These are phyloP conservation scores for Muscina levida DNA, from an alignment of 2,888 invertebrate species.

Conservation along the genomic window DNA sequence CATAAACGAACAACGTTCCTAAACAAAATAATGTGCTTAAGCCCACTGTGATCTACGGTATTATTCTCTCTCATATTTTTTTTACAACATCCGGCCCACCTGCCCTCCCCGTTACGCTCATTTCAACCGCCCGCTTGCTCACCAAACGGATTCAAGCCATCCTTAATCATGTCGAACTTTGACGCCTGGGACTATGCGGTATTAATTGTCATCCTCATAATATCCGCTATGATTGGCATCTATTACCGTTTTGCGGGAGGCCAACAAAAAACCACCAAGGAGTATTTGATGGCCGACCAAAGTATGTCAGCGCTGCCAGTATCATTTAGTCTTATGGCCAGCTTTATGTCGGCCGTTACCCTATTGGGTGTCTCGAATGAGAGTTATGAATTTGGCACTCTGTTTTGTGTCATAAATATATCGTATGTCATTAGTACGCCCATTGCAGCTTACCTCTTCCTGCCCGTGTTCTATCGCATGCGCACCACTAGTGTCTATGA, in stretches of 20 bases:
- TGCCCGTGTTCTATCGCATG: slow-evolving; percentile 92
- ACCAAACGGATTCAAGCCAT: not conserved
- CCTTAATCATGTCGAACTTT: slow-evolving; percentile 59
- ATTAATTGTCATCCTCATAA: slow-evolving; percentile 85
- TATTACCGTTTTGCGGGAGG: slow-evolving; percentile 94
- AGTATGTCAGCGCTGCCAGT: slow-evolving; percentile 91
- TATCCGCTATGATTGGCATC: slow-evolving; percentile 89
- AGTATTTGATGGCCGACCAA: slow-evolving; percentile 91
- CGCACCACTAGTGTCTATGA: slow-evolving; percentile 93
- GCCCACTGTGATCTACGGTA: slow-evolving; percentile 8
- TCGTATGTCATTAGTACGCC: slow-evolving; percentile 89
- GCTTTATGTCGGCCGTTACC: slow-evolving; percentile 95
- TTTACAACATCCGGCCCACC: slow-evolving; percentile 4
- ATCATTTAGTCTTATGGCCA: slow-evolving; percentile 93
- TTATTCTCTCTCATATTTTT: slow-evolving; percentile 6
- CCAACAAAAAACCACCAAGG: slow-evolving; percentile 92
- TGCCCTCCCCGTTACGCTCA: not conserved
- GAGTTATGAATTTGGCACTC: slow-evolving; percentile 90
- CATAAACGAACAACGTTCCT: slow-evolving; percentile 17
- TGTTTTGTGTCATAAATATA: slow-evolving; percentile 88
- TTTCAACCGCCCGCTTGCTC: no score
- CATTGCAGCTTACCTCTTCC: slow-evolving; percentile 87
- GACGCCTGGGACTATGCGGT: slow-evolving; percentile 87
- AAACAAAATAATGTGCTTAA: slow-evolving; percentile 8
- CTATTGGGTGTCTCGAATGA: slow-evolving; percentile 94